These are phyloP conservation scores for Malurus leucopterus DNA, from an alignment of 2,797 vertebrate species.

Conservation along the genomic window DNA sequence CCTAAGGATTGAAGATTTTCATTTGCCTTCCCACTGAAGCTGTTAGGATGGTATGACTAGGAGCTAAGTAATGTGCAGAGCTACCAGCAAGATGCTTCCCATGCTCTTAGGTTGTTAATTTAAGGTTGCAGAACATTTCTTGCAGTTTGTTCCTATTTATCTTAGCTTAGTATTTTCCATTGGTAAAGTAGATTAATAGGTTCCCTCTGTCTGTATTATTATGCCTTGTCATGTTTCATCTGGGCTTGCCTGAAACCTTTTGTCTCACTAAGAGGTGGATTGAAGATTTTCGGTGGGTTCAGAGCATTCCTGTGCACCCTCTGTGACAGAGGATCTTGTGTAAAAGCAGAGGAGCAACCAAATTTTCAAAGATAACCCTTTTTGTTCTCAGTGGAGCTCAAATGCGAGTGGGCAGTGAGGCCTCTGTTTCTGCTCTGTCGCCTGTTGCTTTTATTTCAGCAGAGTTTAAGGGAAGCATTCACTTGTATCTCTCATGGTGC, in stretches of 20 bases:
- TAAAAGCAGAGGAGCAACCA: neutral
- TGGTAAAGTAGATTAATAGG: neutral
- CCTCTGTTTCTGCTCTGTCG: neutral
- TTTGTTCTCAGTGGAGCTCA: neutral
- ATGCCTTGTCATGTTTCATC: neutral
- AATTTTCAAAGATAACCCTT: neutral
- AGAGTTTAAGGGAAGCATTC: neutral
- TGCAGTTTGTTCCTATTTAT: neutral
- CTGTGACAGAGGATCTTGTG: neutral
- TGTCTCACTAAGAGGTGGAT: neutral
- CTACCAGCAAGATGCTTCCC: neutral
- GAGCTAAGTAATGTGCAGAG: slow-evolving; percentile 27
- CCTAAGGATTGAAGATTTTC: slow-evolving; percentile 46
- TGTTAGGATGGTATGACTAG: neutral
- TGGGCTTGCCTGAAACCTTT: neutral
- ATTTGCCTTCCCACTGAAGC: slow-evolving; percentile 44
- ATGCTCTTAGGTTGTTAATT: slow-evolving; percentile 16
- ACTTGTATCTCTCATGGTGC: accelerated
- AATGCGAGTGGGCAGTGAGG: accelerated
- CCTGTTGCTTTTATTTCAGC: neutral
- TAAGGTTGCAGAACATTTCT: neutral
- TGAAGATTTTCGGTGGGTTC: neutral
- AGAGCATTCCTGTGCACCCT: neutral
- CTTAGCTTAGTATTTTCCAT: neutral
- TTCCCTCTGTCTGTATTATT: neutral